Evolutionary conservation across 2,113 vertebrate genomes (phyloP).

Genomic region (Scatophagus argus): DNA sequence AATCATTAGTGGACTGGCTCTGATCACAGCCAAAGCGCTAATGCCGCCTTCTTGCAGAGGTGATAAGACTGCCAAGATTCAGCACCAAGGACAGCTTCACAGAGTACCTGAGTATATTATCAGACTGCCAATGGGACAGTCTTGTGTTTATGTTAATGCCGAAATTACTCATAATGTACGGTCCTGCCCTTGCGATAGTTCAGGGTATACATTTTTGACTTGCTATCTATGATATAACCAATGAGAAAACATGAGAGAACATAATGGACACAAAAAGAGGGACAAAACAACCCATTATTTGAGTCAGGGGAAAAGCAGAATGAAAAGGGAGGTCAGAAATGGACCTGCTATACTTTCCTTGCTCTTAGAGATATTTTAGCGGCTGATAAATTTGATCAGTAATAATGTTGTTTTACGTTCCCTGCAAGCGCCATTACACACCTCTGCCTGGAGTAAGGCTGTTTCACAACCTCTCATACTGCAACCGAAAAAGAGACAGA

Average conservation of each 20-base stretch:
- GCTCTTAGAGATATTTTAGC: slow-evolving; percentile 46
- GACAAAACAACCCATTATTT: neutral
- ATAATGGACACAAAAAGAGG: slow-evolving; percentile 21
- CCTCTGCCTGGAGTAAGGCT: slow-evolving; percentile 1
- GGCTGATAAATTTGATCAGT: slow-evolving; percentile 45
- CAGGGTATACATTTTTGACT: neutral
- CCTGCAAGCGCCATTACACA: slow-evolving; percentile 47
- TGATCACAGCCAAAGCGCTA: neutral
- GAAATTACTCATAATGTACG: neutral
- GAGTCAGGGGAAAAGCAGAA: neutral
- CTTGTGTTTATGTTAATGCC: neutral
- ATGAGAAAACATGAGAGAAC: neutral
- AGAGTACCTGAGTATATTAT: neutral
- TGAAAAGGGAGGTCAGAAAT: slow-evolving; percentile 20
- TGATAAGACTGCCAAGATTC: neutral
- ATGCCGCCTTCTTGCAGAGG: neutral
- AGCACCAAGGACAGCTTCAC: slow-evolving; percentile 38
- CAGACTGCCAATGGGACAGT: neutral
- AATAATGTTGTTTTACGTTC: slow-evolving; percentile 59
- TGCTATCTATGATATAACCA: neutral
- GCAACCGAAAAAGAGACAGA: neutral
- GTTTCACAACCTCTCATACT: neutral
- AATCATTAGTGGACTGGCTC: too few species aligned
- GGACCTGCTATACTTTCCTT: slow-evolving; percentile 2
- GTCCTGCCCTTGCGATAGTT: neutral